These are phyloP conservation scores for Clarias pachynema DNA, from an alignment of 2,797 vertebrate species.

Conservation along the genomic window DNA sequence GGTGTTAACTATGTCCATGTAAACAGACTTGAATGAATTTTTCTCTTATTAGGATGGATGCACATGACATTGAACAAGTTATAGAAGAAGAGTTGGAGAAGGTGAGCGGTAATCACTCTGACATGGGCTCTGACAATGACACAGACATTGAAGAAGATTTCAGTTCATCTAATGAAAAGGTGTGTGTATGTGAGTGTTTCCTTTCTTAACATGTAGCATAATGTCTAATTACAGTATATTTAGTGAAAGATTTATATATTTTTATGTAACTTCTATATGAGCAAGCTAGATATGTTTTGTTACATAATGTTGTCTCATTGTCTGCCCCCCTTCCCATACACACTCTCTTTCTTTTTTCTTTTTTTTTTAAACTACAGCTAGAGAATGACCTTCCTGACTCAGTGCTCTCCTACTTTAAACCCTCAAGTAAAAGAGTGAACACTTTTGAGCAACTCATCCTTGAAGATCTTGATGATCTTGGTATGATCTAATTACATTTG, in stretches of 20 bases:
- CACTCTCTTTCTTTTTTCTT: neutral
- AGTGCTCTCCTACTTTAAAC: constrained; percentile 79
- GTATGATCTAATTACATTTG: constrained; percentile 44
- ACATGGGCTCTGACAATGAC: constrained; percentile 57
- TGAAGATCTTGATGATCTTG: constrained; percentile 72
- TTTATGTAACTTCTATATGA: neutral
- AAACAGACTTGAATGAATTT: neutral
- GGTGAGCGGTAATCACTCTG: constrained; percentile 65
- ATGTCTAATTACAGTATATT: neutral
- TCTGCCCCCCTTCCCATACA: too few relatives aligned
- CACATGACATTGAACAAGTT: constrained; percentile 63
- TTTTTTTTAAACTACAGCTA: constrained; percentile 62
- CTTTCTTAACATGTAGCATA: neutral
- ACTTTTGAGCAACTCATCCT: constrained; percentile 78
- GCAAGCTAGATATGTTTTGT: neutral
- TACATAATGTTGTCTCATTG: neutral
- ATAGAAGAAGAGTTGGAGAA: constrained; percentile 72
- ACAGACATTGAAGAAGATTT: constrained; percentile 58
- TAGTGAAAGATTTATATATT: neutral
- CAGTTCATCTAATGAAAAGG: constrained; percentile 6
- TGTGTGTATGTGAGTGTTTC: constrained; percentile 26
- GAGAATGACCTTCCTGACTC: constrained; percentile 77
- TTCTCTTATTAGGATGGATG: constrained; percentile 42
- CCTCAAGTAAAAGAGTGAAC: constrained; percentile 74
- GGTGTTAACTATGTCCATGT: neutral